These are phyloP conservation scores for Macropus fuliginosus DNA, from an alignment of 2,797 vertebrate genomes.

Conservation along the genomic window DNA sequence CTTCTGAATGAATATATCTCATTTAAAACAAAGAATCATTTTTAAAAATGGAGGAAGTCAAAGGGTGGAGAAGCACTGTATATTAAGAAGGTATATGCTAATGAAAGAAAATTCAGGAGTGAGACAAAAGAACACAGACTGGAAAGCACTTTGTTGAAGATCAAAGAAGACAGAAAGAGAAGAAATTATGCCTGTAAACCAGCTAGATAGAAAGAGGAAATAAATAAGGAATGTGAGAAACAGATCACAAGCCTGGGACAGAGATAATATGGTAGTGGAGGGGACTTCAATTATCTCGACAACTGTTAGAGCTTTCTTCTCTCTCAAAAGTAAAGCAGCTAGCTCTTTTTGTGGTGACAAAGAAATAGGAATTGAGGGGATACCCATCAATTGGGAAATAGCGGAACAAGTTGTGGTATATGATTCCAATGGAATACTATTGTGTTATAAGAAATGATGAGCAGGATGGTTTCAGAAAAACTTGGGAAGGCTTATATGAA, in stretches of 20 bases:
- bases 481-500: neutral
- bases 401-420: neutral
- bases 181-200: neutral
- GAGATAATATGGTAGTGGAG: neutral
- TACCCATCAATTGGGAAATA: neutral
- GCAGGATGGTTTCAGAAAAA: neutral
- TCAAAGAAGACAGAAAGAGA: neutral
- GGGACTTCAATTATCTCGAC: neutral
- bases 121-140: neutral
- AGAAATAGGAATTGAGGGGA: neutral
- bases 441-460: neutral
- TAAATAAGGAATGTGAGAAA: neutral
- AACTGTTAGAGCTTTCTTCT: neutral
- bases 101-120: neutral
- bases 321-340: neutral
- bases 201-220: neutral
- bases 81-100: neutral
- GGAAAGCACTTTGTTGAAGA: neutral
- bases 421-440: neutral
- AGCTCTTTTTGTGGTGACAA: neutral
- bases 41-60: neutral
- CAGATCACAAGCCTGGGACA: neutral
- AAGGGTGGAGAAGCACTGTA: neutral
- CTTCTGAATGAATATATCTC: neutral
- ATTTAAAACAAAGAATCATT: neutral